phyloP scores from a whole-genome alignment of 2,888 invertebrate species.

The Xestoiulus laeticollis region DNA sequence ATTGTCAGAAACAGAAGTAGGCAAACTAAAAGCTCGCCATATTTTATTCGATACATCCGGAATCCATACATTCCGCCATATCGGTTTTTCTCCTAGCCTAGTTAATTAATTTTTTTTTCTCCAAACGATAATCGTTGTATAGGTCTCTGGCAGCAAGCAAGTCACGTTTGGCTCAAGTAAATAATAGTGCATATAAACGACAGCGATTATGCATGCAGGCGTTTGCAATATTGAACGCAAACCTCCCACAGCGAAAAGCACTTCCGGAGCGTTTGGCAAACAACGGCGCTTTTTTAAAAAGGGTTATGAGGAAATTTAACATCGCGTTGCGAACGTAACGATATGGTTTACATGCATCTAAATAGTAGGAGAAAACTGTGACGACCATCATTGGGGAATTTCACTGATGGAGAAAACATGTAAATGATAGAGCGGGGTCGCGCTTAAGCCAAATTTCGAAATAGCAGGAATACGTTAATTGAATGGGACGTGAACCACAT shows the following conservation, averaged over 20 bases:
- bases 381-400: not conserved
- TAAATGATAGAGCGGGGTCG: slow-evolving; percentile 11
- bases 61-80: not conserved
- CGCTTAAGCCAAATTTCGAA: not conserved
- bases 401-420: slow-evolving; percentile 29
- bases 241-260: not conserved
- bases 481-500: not conserved
- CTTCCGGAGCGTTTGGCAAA: not conserved
- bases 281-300: not conserved
- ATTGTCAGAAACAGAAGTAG: too few relatives aligned
- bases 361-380: not conserved
- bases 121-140: not conserved
- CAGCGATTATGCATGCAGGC: not conserved
- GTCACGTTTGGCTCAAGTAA: not conserved
- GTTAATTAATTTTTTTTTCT: not conserved
- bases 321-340: not conserved
- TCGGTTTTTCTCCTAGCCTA: not conserved
- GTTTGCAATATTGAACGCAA: not conserved
- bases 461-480: not conserved
- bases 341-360: not conserved
- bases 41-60: not conserved
- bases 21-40: too few relatives aligned
- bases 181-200: not conserved
- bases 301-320: not conserved
- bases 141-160: not conserved